Conservation (phyloP, 2,113 vertebrate genomes). For the Donacobius atricapilla region DNA sequence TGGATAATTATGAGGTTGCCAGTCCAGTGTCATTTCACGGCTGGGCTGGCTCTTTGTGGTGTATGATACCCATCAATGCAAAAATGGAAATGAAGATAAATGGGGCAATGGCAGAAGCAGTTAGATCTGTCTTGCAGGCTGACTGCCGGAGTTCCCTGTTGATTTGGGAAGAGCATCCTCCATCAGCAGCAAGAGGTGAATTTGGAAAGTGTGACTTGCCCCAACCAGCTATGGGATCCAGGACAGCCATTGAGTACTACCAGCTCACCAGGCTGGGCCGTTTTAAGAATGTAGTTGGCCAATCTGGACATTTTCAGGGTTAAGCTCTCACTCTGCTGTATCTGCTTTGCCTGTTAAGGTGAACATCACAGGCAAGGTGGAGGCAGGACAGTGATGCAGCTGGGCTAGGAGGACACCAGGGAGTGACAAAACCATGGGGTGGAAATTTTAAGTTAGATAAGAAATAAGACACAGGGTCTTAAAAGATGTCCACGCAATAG, state of each 20-base stretch:
- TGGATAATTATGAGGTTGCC: constrained; percentile 67
- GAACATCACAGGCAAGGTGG: not conserved
- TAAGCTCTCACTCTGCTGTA: not conserved
- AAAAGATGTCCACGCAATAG: not conserved
- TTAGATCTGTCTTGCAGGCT: constrained; percentile 37
- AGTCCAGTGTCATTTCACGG: constrained; percentile 70
- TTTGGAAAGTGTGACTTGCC: not conserved
- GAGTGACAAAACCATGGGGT: not conserved
- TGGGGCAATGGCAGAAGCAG: constrained; percentile 49
- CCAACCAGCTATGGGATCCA: not conserved
- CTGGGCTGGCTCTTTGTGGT: constrained; percentile 67
- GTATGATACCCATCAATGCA: constrained; percentile 66
- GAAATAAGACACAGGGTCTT: not conserved
- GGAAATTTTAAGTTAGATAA: not conserved
- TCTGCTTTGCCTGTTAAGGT: not conserved
- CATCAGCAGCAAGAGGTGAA: not conserved
- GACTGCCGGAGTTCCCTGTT: not conserved
- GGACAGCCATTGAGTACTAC: fast-evolving
- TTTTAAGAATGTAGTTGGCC: not conserved
- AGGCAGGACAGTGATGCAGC: not conserved
- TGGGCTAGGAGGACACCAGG: not conserved
- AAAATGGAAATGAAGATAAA: constrained; percentile 72
- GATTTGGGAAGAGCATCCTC: not conserved
- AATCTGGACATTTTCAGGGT: not conserved
- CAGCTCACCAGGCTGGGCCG: not conserved